These are phyloP conservation scores for Argyrosomus japonicus DNA, from an alignment of 2,113 vertebrate species.

Conservation along the genomic window DNA sequence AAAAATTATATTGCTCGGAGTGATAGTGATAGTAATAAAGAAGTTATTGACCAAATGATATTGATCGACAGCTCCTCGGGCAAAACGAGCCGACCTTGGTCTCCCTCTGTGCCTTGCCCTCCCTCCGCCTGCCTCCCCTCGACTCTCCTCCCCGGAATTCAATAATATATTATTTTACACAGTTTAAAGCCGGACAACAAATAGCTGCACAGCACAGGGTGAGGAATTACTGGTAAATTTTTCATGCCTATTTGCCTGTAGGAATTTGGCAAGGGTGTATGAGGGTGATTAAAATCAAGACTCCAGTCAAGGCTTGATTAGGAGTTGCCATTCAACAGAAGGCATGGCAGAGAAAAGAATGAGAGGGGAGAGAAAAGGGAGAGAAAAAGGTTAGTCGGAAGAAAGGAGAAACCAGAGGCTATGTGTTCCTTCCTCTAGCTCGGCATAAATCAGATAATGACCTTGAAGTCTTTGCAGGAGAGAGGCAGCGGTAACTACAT, in stretches of 20 bases:
- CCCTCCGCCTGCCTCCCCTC: slow-evolving; percentile 88
- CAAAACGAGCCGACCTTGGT: slow-evolving; percentile 97
- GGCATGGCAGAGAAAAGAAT: slow-evolving; percentile 47
- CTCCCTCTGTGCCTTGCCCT: slow-evolving; percentile 94
- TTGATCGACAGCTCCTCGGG: slow-evolving; percentile 98
- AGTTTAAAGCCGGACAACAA: slow-evolving; percentile 93
- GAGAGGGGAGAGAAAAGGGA: slow-evolving; percentile 35
- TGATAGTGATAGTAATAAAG: slow-evolving; percentile 99
- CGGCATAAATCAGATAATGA: slow-evolving; percentile 82
- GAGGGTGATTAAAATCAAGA: slow-evolving; percentile 85
- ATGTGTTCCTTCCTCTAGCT: slow-evolving; percentile 70
- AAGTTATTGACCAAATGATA: slow-evolving; percentile 99
- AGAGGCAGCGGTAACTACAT: slow-evolving; percentile 78
- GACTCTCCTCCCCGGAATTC: slow-evolving; percentile 91
- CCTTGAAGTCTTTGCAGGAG: slow-evolving; percentile 80
- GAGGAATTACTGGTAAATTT: slow-evolving; percentile 91
- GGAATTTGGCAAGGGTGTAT: slow-evolving; percentile 83
- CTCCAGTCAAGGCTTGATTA: slow-evolving; percentile 84
- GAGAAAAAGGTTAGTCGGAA: slow-evolving; percentile 57
- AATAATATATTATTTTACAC: slow-evolving; percentile 99
- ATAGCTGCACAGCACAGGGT: slow-evolving; percentile 92
- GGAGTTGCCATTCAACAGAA: slow-evolving; percentile 80
- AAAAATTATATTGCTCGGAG: slow-evolving; percentile 97
- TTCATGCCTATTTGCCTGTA: slow-evolving; percentile 88
- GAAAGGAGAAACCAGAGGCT: slow-evolving; percentile 68